Evolutionary conservation across 1,140 invertebrate genomes (phyloP).

Genomic region (Cotesia chilonis): DNA sequence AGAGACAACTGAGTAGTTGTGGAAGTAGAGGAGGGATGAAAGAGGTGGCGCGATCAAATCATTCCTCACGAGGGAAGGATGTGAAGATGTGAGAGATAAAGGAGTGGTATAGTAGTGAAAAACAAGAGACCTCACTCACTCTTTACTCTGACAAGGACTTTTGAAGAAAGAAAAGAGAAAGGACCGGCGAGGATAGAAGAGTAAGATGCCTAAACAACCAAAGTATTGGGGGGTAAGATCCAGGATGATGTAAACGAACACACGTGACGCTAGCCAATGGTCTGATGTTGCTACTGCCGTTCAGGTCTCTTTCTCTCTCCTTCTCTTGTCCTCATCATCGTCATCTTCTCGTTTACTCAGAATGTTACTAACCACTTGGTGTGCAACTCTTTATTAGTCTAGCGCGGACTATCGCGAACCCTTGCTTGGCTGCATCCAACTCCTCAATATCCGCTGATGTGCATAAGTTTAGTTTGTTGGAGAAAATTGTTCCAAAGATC

Average conservation of each 20-base stretch:
- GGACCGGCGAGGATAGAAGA: constrained; percentile 37
- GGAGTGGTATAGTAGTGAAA: constrained; percentile 18
- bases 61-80: constrained; percentile 13
- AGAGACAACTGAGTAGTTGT: constrained; percentile 49
- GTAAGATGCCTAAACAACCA: constrained; percentile 43
- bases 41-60: constrained; percentile 38
- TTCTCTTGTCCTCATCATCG: constrained; percentile 39
- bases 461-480: neutral
- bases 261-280: constrained; percentile 59
- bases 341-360: constrained; percentile 41
- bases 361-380: constrained; percentile 49
- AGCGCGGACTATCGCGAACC: constrained; percentile 62
- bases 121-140: constrained; percentile 15
- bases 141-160: constrained; percentile 18
- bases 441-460: constrained; percentile 34
- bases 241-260: constrained; percentile 57
- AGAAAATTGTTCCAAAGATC: neutral
- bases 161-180: constrained; percentile 30
- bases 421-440: constrained; percentile 51
- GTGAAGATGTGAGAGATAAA: constrained; percentile 9
- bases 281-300: constrained; percentile 47
- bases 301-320: constrained; percentile 44
- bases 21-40: constrained; percentile 41
- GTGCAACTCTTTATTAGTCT: constrained; percentile 64
- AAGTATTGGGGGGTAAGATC: constrained; percentile 45